phyloP scores from a whole-genome alignment of 2,888 invertebrate species.

The Onthophagus sagittarius region DNA sequence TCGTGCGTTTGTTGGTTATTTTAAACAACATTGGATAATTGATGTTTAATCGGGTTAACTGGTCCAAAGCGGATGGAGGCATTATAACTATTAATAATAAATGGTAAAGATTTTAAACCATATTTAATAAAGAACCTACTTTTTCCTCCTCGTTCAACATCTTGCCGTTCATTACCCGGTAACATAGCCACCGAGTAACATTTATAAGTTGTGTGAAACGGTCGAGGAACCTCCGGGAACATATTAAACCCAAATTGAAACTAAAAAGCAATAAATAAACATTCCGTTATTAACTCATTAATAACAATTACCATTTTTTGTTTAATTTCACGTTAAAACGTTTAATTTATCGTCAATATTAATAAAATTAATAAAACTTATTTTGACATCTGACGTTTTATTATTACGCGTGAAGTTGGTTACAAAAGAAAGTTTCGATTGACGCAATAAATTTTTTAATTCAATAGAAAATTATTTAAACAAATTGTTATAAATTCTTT shows the following conservation, averaged over 20 bases:
- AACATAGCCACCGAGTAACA: conserved; percentile 95
- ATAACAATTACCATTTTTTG: background rate
- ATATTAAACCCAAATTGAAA: conserved; percentile 86
- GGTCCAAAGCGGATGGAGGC: conserved; percentile 95
- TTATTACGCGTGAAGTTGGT: background rate
- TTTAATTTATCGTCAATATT: too few species aligned
- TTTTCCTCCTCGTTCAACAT: conserved; percentile 95
- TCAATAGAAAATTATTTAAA: conserved; percentile 5
- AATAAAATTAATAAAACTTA: background rate
- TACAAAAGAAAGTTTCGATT: background rate
- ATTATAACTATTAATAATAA: conserved; percentile 75
- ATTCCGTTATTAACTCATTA: background rate
- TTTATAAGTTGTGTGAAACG: conserved; percentile 79
- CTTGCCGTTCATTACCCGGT: conserved; percentile 88
- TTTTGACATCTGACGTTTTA: background rate
- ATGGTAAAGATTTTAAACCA: background rate
- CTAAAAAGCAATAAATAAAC: conserved; percentile 35
- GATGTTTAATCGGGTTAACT: conserved; percentile 87
- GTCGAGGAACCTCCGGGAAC: conserved; percentile 79
- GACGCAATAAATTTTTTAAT: background rate
- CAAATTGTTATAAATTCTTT: background rate
- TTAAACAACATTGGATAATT: conserved; percentile 99
- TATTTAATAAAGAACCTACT: conserved; percentile 57
- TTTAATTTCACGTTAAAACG: too few species aligned
- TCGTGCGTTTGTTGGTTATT: conserved; percentile 80